phyloP scores from a whole-genome alignment of 2,113 vertebrate genomes.

The Clarias batrachus region DNA sequence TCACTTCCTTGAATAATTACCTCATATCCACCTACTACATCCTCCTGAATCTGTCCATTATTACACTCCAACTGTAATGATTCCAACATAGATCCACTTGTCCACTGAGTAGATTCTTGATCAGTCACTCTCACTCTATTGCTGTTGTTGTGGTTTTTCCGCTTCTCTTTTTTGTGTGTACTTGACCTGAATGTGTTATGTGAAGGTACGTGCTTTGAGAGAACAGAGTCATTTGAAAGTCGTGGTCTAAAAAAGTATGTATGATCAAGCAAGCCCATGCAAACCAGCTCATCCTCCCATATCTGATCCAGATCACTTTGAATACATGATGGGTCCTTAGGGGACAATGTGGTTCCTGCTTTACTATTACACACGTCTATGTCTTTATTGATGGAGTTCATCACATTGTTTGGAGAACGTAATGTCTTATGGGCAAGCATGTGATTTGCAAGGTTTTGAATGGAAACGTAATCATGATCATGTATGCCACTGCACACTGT shows the following conservation, averaged over 20 bases:
- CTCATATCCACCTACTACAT: conserved; percentile 18
- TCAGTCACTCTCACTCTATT: neutral
- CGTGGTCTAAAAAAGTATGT: neutral
- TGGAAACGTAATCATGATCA: conserved; percentile 36
- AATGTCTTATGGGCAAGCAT: neutral
- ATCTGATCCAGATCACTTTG: conserved; percentile 10
- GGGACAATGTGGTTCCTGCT: neutral
- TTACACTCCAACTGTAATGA: neutral
- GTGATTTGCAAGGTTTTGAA: neutral
- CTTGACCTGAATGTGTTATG: neutral
- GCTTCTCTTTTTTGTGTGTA: neutral
- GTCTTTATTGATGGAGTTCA: neutral
- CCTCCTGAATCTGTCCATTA: conserved; percentile 18
- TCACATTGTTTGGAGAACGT: neutral
- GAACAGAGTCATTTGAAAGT: neutral
- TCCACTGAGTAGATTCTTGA: neutral
- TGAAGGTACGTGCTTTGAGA: neutral
- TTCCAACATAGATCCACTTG: neutral
- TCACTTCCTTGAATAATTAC: neutral
- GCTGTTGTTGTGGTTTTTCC: neutral
- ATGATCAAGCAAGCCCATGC: conserved; percentile 1
- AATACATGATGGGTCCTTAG: neutral
- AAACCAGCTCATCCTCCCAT: conserved; percentile 16
- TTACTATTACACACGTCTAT: neutral
- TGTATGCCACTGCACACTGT: neutral